These are phyloP conservation scores for Argyresthia albistria DNA, from an alignment of 2,888 invertebrate species.

Conservation along the genomic window DNA sequence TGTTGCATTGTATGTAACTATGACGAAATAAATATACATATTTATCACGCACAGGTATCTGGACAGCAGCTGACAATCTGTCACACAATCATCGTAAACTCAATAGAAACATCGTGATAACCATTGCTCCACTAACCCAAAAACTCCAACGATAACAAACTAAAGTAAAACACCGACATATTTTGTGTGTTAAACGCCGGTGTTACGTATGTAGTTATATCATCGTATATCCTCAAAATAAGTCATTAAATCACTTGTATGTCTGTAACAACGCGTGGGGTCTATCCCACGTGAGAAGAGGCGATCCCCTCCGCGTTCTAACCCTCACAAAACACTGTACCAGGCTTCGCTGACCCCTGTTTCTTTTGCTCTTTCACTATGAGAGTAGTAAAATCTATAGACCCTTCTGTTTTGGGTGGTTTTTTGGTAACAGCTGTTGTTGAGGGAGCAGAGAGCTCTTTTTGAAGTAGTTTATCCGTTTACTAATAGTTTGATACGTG, in stretches of 20 bases:
- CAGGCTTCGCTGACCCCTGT: constrained; percentile 17
- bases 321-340: constrained; percentile 24
- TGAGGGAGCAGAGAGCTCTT: constrained; percentile 17
- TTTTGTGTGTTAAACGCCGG: too few species aligned
- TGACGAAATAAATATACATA: too few species aligned
- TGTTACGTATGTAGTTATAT: neutral
- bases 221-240: constrained; percentile 8
- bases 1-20: too few species aligned
- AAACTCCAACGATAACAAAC: too few species aligned
- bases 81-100: too few species aligned
- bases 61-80: too few species aligned
- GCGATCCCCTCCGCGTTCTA: constrained; percentile 30
- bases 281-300: constrained; percentile 49
- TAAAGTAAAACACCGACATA: too few species aligned
- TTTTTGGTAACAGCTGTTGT: constrained; percentile 41
- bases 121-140: too few species aligned
- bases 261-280: constrained; percentile 53
- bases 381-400: too few species aligned
- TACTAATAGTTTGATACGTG: constrained; percentile 37
- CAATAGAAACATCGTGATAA: too few species aligned
- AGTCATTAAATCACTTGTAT: constrained; percentile 58
- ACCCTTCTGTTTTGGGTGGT: constrained; percentile 12
- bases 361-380: too few species aligned
- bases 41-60: too few species aligned
- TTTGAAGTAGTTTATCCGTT: constrained; percentile 47